phyloP scores from a whole-genome alignment of 2,888 invertebrate species.

The Phasia obesa region DNA sequence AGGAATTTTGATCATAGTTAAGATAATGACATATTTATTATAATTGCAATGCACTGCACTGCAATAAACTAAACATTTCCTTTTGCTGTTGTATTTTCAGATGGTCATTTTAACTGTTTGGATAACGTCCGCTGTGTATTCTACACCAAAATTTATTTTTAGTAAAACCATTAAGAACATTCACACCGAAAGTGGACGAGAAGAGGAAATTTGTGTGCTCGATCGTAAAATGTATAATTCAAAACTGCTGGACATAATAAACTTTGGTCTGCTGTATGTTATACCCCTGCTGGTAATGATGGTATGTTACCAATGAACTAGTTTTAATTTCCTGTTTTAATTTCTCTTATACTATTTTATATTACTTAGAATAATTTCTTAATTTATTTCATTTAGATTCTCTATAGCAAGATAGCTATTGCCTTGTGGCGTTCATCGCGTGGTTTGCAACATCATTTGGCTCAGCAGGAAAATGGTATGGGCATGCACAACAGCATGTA shows the following conservation, averaged over 20 bases:
- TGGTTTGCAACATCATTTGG: constrained; percentile 84
- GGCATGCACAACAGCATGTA: constrained; percentile 77
- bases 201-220: constrained; percentile 86
- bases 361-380: not conserved
- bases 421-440: constrained; percentile 91
- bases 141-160: constrained; percentile 92
- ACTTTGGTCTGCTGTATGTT: constrained; percentile 91
- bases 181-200: constrained; percentile 80
- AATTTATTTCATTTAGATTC: constrained; percentile 83
- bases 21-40: not conserved
- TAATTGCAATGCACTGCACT: no score
- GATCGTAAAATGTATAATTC: constrained; percentile 91
- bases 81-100: constrained; percentile 80
- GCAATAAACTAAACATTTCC: not conserved
- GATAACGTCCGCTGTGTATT: constrained; percentile 91
- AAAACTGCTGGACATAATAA: constrained; percentile 90
- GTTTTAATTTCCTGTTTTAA: not conserved
- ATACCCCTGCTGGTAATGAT: constrained; percentile 91
- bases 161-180: constrained; percentile 88
- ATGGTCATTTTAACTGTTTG: constrained; percentile 90
- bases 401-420: constrained; percentile 93
- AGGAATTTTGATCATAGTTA: no score
- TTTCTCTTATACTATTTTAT: not conserved
- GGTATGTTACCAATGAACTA: constrained; percentile 83
- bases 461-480: constrained; percentile 75